These are phyloP conservation scores for Chauna torquata DNA, from an alignment of 2,113 vertebrate genomes.

Conservation along the genomic window DNA sequence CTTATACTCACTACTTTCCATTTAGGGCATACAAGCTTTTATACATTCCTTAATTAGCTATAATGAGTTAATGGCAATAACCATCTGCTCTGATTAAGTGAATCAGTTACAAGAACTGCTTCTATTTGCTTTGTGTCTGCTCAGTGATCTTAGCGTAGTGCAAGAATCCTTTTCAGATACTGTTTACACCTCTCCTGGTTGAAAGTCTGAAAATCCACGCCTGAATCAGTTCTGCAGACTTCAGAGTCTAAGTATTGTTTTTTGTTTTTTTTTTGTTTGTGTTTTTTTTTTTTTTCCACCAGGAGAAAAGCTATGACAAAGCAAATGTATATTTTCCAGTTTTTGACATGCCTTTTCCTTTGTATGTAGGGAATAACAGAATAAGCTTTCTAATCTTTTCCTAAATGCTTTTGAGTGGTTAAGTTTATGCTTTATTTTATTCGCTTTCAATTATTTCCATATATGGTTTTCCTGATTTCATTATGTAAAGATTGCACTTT, in stretches of 20 bases:
- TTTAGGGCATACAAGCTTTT: background rate
- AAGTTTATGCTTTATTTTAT: background rate
- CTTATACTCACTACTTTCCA: background rate
- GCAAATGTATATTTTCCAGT: background rate
- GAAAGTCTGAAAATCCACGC: background rate
- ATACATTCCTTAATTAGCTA: background rate
- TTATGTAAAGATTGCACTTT: background rate
- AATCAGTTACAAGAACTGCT: background rate
- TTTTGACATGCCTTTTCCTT: background rate
- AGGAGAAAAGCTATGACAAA: background rate
- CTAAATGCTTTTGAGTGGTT: background rate
- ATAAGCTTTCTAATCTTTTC: background rate
- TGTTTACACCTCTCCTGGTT: background rate
- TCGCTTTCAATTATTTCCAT: background rate
- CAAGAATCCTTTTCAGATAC: background rate
- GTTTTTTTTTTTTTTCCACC: accelerated
- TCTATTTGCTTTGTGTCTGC: background rate
- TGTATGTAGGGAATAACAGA: background rate
- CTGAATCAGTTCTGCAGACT: background rate
- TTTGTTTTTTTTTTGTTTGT: too few species aligned
- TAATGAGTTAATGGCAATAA: constrained; percentile 26
- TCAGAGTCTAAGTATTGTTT: background rate
- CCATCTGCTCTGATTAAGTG: constrained; percentile 36
- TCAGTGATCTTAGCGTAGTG: background rate
- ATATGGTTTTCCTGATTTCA: background rate